Evolutionary conservation across 2,888 invertebrate species (phyloP), one percentile per base, ranked within the genome.

Genomic region (Liodrosophila aerea): DNA sequence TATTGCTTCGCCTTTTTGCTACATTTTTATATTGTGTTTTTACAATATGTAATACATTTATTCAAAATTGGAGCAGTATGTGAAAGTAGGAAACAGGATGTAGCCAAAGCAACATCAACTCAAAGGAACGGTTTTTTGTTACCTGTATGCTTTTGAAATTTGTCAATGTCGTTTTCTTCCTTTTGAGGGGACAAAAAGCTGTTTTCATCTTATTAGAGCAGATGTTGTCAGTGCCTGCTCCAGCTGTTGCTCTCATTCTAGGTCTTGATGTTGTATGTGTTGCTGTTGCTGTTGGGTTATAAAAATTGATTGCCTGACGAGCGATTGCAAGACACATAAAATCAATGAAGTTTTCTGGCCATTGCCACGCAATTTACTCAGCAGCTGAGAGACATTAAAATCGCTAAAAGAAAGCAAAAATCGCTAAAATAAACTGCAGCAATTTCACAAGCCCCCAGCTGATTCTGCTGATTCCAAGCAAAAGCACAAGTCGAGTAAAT

Each of bases 11-110:
- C 45, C 30, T 13, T 36, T 39, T 45, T 45, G 45, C 18, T 4
- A 33, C 9, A 39, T 73, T 61, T 52, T 18, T 44, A 62, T 60
- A 81, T 81, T 84, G 69, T 77, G 75, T 64, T 77, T 85, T 71
- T 64, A 74, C 62, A 77, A 82, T 75, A 85, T 85, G 71, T 56
- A 70, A 77, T 74, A 60, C 64, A 71, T 82, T 77, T 82, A 56
- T 54, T 37, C 39, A 54, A 60, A 80, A 80, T 76, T 61, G 39
- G 40, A 22, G 41, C 41, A 50, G 37, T 34, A 37, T 31, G 49
- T 51, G 12, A 15, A 22, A 22, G 49, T 49, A 43, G 33, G 13
- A 22, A 22, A 31, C 27, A 45, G 8, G 15, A 51, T 29, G 7
- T 11, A 11, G 43, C 29, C 30, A 33, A 4, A 33, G 27, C 34